These are phyloP conservation scores for Craniophora ligustri DNA, from an alignment of 2,888 invertebrate species.

Conservation along the genomic window DNA sequence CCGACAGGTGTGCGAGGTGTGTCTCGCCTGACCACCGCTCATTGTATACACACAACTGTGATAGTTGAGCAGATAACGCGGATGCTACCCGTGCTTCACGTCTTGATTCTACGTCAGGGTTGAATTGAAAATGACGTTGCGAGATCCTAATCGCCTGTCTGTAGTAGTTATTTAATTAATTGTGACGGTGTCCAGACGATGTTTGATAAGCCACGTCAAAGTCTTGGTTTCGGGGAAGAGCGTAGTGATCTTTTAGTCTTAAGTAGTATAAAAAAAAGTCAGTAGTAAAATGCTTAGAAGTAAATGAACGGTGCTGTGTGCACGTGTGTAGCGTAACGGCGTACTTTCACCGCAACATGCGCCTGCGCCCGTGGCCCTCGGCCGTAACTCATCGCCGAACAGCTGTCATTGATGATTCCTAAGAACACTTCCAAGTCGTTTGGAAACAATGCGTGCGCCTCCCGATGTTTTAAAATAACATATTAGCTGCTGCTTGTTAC, in stretches of 20 bases:
- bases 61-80: conserved; percentile 65
- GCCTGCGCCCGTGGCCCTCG: conserved; percentile 54
- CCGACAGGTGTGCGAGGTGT: conserved; percentile 66
- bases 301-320: conserved; percentile 9
- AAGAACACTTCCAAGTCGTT: conserved; percentile 50
- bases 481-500: conserved; percentile 31
- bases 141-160: conserved; percentile 58
- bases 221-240: conserved; percentile 19
- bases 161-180: conserved; percentile 75
- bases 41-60: conserved; percentile 60
- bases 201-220: conserved; percentile 42
- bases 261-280: background rate
- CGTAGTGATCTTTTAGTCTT: background rate
- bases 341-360: conserved; percentile 67
- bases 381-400: conserved; percentile 60
- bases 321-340: conserved; percentile 49
- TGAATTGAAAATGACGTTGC: conserved; percentile 67
- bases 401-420: conserved; percentile 61
- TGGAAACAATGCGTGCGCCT: conserved; percentile 46
- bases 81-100: conserved; percentile 67
- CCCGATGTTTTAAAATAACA: conserved; percentile 46
- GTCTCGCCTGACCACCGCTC: conserved; percentile 49
- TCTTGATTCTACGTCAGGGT: conserved; percentile 71
- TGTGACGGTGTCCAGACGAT: conserved; percentile 53
- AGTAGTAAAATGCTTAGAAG: conserved; percentile 4